These are phyloP conservation scores for Vanessa atalanta DNA, from an alignment of 1,140 invertebrate species.

Conservation along the genomic window DNA sequence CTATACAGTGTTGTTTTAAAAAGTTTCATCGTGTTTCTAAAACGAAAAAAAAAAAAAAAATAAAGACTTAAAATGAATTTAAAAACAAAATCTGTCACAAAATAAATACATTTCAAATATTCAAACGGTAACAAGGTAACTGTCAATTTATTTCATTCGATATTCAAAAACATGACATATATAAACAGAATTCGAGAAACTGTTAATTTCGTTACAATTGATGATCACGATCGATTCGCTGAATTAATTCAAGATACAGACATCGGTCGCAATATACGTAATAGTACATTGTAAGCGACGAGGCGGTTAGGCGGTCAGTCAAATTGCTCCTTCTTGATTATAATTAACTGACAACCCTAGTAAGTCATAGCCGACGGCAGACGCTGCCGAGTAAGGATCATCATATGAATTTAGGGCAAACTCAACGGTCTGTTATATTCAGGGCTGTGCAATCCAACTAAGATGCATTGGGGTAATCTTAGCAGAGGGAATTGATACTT, in stretches of 20 bases:
- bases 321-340: slow-evolving; percentile 68
- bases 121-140: no score
- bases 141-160: no score
- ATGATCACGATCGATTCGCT: slow-evolving; percentile 1
- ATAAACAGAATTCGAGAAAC: background rate
- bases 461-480: slow-evolving; percentile 2
- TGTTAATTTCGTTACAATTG: background rate
- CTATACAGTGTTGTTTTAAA: background rate
- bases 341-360: slow-evolving; percentile 64
- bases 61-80: no score
- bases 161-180: no score
- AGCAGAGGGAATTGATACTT: background rate
- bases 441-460: background rate
- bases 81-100: no score
- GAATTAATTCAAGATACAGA: slow-evolving; percentile 16
- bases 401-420: slow-evolving; percentile 56
- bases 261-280: slow-evolving; percentile 20
- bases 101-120: no score
- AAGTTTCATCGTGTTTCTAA: background rate
- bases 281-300: slow-evolving; percentile 16
- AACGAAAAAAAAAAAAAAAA: background rate
- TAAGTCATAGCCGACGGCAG: slow-evolving; percentile 56
- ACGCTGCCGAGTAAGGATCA: slow-evolving; percentile 52
- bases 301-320: slow-evolving; percentile 37
- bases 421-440: slow-evolving; percentile 39